These are phyloP conservation scores for Pseudorasbora parva DNA, from an alignment of 2,113 vertebrate species.

Conservation along the genomic window DNA sequence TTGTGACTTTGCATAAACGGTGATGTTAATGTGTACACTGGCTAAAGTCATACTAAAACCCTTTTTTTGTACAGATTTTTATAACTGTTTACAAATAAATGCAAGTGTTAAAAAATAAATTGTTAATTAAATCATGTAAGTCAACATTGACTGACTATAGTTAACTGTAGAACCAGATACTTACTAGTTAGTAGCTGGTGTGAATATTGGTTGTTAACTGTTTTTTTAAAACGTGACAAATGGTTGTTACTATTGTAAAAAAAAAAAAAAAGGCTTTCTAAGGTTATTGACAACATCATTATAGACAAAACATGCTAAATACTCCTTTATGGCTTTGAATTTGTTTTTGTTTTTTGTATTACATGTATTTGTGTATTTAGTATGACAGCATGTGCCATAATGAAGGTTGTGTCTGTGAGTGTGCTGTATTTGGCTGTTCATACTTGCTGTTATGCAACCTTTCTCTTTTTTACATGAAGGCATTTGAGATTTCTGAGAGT, in stretches of 20 bases:
- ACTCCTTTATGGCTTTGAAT: too few relatives aligned
- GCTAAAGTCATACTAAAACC: not conserved
- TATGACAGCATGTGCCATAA: not conserved
- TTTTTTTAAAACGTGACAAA: not conserved
- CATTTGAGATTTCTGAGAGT: slow-evolving; percentile 91
- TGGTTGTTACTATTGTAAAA: not conserved
- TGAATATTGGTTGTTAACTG: not conserved
- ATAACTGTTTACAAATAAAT: not conserved
- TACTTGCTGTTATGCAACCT: not conserved
- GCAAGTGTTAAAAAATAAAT: not conserved
- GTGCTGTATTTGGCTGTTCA: not conserved
- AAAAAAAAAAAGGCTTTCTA: not conserved
- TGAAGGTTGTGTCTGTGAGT: not conserved
- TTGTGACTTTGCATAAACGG: not conserved
- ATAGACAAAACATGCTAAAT: not conserved
- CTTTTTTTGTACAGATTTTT: not conserved
- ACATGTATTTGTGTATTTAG: too few relatives aligned
- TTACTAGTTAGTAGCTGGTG: not conserved
- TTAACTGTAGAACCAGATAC: not conserved
- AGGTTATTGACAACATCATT: not conserved
- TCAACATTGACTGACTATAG: not conserved
- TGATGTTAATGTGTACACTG: not conserved
- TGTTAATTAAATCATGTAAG: not conserved
- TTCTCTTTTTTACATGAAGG: slow-evolving; percentile 69
- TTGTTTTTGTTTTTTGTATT: too few relatives aligned